phyloP scores from a whole-genome alignment of 2,113 vertebrate species.

The Oplegnathus fasciatus region DNA sequence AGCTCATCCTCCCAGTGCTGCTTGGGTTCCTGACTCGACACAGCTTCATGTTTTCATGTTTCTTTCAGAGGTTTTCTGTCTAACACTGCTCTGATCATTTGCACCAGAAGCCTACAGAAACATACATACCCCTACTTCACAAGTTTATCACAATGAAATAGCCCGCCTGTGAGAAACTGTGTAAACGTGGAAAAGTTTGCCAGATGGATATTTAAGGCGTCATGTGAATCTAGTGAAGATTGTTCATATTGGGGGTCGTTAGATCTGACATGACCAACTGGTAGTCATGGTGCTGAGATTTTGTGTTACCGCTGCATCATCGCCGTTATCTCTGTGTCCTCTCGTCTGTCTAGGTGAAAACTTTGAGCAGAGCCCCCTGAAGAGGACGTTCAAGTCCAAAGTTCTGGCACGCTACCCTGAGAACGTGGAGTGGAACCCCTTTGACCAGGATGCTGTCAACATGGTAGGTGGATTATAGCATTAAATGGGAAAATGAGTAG shows the following conservation, averaged over 20 bases:
- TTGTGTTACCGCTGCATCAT: not conserved
- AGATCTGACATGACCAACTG: not conserved
- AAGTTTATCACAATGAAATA: not conserved
- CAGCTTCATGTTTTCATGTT: not conserved
- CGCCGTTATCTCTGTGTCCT: not conserved
- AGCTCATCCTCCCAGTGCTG: not conserved
- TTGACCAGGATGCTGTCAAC: constrained; percentile 96
- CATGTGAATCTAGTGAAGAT: too few species aligned
- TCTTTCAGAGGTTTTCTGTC: not conserved
- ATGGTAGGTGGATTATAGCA: constrained; percentile 87
- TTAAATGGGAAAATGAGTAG: not conserved
- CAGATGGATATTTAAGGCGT: not conserved
- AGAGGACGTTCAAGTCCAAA: constrained; percentile 96
- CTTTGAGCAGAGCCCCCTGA: constrained; percentile 94
- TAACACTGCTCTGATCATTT: not conserved
- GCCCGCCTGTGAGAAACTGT: not conserved
- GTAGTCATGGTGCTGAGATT: not conserved
- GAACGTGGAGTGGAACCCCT: constrained; percentile 94
- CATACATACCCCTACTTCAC: not conserved
- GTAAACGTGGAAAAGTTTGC: not conserved
- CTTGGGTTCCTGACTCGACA: not conserved
- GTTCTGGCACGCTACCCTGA: constrained; percentile 94
- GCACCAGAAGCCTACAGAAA: not conserved
- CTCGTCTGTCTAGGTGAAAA: constrained; percentile 88
- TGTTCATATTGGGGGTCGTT: not conserved